Conservation (phyloP, 1,140 invertebrate genomes). For the Rhyzopertha dominica region DNA sequence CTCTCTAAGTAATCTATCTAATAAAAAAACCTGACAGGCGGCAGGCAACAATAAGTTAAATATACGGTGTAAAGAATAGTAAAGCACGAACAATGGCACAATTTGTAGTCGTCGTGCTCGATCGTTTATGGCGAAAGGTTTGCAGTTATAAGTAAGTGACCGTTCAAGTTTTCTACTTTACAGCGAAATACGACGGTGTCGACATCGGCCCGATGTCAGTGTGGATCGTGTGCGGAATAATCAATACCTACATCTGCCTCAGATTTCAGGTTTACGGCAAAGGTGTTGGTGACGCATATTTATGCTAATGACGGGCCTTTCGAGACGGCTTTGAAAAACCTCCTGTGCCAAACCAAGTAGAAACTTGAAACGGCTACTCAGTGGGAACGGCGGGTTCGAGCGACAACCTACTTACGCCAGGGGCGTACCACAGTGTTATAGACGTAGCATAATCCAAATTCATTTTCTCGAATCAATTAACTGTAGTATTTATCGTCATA, state of each 20-base stretch:
- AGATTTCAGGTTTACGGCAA: not conserved
- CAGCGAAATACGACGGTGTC: constrained; percentile 12
- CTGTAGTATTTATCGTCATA: no score
- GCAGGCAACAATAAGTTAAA: no score
- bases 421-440: no score
- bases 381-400: no score
- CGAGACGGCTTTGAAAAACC: constrained; percentile 18
- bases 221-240: constrained; percentile 12
- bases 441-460: no score
- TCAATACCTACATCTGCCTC: constrained; percentile 13
- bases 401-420: no score
- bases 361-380: no score
- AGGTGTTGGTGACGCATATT: constrained; percentile 18
- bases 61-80: no score
- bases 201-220: not conserved
- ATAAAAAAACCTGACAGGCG: no score
- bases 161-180: constrained; percentile 11
- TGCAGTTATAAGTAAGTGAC: constrained; percentile 14
- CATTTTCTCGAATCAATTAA: no score
- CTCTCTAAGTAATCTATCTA: no score
- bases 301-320: constrained; percentile 17
- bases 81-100: constrained; percentile 11
- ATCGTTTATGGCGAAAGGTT: constrained; percentile 15
- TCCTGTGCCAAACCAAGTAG: no score
- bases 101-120: constrained; percentile 17